phyloP scores from a whole-genome alignment of 2,888 invertebrate species.

The Sialis lutaria region DNA sequence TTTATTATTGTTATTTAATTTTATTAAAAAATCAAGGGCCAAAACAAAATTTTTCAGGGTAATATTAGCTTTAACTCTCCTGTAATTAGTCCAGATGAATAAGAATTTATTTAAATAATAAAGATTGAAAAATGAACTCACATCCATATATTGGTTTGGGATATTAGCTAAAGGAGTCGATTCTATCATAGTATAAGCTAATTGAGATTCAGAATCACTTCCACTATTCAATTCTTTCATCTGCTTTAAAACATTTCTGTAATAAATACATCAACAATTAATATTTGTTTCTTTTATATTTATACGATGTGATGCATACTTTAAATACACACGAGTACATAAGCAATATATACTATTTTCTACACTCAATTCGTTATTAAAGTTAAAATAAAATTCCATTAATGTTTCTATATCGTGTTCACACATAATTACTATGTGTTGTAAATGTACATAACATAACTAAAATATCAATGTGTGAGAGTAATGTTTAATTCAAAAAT shows the following conservation, averaged over 20 bases:
- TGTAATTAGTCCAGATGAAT: too few species aligned
- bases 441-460: too few species aligned
- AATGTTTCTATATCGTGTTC: conserved; percentile 46
- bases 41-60: too few species aligned
- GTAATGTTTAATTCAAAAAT: too few species aligned
- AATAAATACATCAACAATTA: background rate
- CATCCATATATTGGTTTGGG: too few species aligned
- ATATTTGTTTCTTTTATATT: background rate
- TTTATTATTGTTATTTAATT: background rate
- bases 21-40: background rate
- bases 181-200: background rate
- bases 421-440: conserved; percentile 21
- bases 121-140: too few species aligned
- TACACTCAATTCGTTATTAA: conserved; percentile 27
- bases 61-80: too few species aligned
- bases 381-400: conserved; percentile 38
- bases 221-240: background rate
- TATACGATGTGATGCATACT: conserved; percentile 27
- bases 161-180: background rate
- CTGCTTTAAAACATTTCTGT: background rate
- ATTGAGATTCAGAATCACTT: background rate
- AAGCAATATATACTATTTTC: conserved; percentile 36
- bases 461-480: too few species aligned
- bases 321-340: conserved; percentile 50
- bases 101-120: too few species aligned